Base-by-base conservation (phyloP, 2,797 vertebrate species). In the Euphonia xanthogaster region DNA sequence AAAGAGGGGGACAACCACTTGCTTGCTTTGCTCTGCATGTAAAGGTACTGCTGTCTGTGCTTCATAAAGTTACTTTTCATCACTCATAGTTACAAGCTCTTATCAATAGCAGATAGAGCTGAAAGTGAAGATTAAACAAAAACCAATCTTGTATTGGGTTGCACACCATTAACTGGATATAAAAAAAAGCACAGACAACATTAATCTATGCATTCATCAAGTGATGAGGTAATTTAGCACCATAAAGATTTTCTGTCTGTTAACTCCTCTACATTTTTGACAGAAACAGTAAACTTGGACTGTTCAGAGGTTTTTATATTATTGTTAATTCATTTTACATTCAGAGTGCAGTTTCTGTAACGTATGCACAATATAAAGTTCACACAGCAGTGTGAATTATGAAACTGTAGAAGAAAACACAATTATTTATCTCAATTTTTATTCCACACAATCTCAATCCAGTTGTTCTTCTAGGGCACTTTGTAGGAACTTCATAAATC, bases 401-500 rank as follows among this genome's bases (percentile, higher is more conserved):
- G 81, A 76, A 95, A 93, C 53, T 75, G 79, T 45, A 83, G 95
- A 68, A 96, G 77, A 66, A 94, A 97, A 93, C 53, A 48, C 55
- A 78, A 47, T 75, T 89, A 73, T 80, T 93, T 90, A 70, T 88
- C 84, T 86, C 21, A 44, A 15, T 61, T 88, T 22, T 74, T 82
- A 76, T 0, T 11, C 27, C 68, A 61, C 23, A 23, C 50, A 71
- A 57, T 70, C 60, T 71, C 70, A 91, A 78, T 19, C 19, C 70
- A 93, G 35, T 27, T 63, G 66, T 63, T 79, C 23, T 76, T 86
- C 60, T 88, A 90, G 76, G 62, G 54, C 88, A 44, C 55, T 78
- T 18, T 35, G 55, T 35, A 35, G 33, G 79, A 93, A 91, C 33
- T 88, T 70, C 28, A 63, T 23, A 57, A 63, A 22, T 66, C 27